These are phyloP conservation scores for Zaprionus africanus DNA, from an alignment of 1,140 invertebrate genomes.

Conservation along the genomic window DNA sequence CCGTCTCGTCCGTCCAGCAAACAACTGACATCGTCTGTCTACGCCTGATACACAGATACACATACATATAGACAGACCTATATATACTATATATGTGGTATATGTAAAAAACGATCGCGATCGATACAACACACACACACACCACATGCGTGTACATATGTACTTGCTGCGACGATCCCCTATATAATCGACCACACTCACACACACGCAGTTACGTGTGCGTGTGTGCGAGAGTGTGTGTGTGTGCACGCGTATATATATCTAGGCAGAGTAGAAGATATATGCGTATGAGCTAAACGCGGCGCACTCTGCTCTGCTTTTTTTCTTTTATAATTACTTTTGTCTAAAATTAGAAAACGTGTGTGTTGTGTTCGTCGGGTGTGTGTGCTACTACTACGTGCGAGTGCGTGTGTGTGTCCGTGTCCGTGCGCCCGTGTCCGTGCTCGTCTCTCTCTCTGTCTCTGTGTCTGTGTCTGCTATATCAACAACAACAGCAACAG, in stretches of 20 bases:
- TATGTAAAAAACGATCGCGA: conserved; percentile 60
- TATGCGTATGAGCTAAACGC: conserved; percentile 78
- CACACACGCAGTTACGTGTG: conserved; percentile 29
- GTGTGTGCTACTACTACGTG: conserved; percentile 21
- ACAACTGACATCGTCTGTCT: conserved; percentile 68
- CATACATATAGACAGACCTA: conserved; percentile 40
- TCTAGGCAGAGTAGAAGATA: conserved; percentile 75
- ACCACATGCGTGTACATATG: conserved; percentile 22
- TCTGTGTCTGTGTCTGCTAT: conserved; percentile 74
- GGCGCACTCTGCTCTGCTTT: conserved; percentile 81
- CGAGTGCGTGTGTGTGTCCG: conserved; percentile 11
- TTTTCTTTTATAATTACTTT: conserved; percentile 84
- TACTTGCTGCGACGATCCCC: conserved; percentile 66
- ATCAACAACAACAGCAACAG: conserved; percentile 76
- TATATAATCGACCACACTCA: conserved; percentile 58
- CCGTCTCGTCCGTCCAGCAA: conserved; percentile 42
- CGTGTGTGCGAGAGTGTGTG: conserved; percentile 23
- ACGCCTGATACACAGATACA: conserved; percentile 46
- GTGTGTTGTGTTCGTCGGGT: conserved; percentile 69
- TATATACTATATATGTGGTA: conserved; percentile 24
- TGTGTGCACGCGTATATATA: conserved; percentile 47
- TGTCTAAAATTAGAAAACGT: conserved; percentile 85
- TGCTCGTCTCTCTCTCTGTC: conserved; percentile 21
- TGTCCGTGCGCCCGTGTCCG: conserved; percentile 28
- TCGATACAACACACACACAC: conserved; percentile 38